These are phyloP conservation scores for Lysandra bellargus DNA, from an alignment of 2,888 invertebrate genomes.

Conservation along the genomic window DNA sequence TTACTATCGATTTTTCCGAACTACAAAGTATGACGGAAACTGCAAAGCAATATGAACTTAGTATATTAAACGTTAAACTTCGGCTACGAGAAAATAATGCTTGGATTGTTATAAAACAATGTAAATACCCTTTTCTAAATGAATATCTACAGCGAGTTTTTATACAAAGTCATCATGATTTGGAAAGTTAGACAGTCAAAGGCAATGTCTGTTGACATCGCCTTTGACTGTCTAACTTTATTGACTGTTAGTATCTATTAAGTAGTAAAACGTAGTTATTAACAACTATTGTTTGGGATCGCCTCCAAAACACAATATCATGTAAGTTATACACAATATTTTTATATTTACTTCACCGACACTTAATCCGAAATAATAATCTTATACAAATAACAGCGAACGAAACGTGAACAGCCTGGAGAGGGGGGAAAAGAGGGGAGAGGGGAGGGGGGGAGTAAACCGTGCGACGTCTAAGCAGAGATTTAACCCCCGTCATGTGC, in stretches of 20 bases:
- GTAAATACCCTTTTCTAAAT: neutral
- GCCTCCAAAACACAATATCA: neutral
- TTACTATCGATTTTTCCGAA: constrained; percentile 5
- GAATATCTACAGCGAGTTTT: too few species aligned
- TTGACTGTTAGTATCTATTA: too few species aligned
- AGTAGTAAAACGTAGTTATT: too few species aligned
- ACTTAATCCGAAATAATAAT: neutral
- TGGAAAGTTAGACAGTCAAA: neutral
- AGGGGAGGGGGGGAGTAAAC: neutral
- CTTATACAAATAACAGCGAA: constrained; percentile 1
- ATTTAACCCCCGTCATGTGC: constrained; percentile 47
- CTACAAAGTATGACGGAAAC: constrained; percentile 6
- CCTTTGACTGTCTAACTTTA: too few species aligned
- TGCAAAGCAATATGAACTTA: neutral
- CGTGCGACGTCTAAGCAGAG: constrained; percentile 33
- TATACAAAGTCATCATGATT: too few species aligned
- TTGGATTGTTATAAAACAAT: neutral
- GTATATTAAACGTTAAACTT: neutral
- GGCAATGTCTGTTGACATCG: too few species aligned
- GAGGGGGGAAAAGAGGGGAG: neutral
- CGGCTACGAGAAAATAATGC: neutral
- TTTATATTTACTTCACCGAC: neutral
- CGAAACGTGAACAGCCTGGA: neutral
- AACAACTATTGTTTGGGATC: too few species aligned
- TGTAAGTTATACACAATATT: too few species aligned